Evolutionary conservation across 2,113 vertebrate species (phyloP).

Genomic region (Chauna torquata): DNA sequence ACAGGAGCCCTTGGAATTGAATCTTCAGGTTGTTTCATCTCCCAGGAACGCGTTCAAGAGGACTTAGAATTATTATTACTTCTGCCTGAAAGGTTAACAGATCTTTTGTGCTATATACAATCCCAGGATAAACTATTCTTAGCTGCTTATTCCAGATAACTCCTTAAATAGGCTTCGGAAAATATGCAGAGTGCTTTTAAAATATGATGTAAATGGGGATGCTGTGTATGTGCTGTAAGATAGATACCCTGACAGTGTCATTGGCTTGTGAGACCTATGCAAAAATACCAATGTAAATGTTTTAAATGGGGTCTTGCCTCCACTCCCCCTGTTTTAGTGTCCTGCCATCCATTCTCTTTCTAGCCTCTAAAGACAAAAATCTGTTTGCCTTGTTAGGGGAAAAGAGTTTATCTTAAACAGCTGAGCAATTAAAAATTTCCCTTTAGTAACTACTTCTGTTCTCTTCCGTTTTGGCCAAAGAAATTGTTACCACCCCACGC

Average conservation of each 20-base stretch:
- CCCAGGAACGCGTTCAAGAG: slow-evolving; percentile 44
- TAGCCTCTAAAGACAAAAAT: not conserved
- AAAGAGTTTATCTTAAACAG: not conserved
- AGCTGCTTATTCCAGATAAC: slow-evolving; percentile 46
- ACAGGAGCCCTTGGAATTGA: not conserved
- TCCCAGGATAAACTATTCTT: slow-evolving; percentile 43
- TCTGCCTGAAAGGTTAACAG: slow-evolving; percentile 52
- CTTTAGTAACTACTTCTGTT: not conserved
- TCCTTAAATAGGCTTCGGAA: slow-evolving; percentile 58
- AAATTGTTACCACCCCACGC: not conserved
- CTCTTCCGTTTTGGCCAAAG: not conserved
- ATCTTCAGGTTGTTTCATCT: slow-evolving; percentile 53
- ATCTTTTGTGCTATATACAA: slow-evolving; percentile 27
- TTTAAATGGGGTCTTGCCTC: not conserved
- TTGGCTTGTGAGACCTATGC: not conserved
- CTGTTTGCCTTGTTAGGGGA: not conserved
- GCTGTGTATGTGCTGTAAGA: not conserved
- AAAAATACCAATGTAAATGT: not conserved
- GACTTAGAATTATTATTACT: slow-evolving; percentile 43
- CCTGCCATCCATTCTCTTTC: not conserved
- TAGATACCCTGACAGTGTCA: not conserved
- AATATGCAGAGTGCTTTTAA: slow-evolving; percentile 15
- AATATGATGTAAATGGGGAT: not conserved
- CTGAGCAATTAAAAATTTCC: not conserved
- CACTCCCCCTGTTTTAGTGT: not conserved